These are phyloP conservation scores for Mus pahari DNA, from an alignment of 2,113 vertebrate genomes.

Conservation along the genomic window DNA sequence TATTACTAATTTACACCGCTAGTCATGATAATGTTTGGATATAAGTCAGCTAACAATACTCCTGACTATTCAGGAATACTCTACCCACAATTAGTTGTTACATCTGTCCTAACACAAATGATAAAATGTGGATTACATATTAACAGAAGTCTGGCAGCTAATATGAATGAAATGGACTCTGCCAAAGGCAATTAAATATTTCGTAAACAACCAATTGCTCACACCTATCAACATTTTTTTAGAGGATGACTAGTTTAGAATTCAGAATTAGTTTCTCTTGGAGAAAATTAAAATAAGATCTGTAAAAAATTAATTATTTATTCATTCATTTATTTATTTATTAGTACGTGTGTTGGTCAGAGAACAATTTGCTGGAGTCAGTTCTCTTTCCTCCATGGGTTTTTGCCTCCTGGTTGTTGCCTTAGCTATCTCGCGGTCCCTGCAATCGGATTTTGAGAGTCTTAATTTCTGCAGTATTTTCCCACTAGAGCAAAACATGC, in stretches of 20 bases:
- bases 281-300: background rate
- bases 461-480: constrained; percentile 21
- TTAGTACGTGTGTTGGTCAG: background rate
- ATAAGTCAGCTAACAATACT: constrained; percentile 16
- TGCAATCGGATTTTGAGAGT: background rate
- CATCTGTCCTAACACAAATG: constrained; percentile 2
- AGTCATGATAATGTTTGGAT: background rate
- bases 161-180: constrained; percentile 4
- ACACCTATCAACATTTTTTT: background rate
- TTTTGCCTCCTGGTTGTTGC: background rate
- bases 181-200: background rate
- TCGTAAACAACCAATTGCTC: background rate
- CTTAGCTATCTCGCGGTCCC: background rate
- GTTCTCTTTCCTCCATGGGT: background rate
- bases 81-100: background rate
- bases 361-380: background rate
- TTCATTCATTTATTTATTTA: background rate
- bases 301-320: background rate
- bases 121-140: constrained; percentile 16
- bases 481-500: background rate
- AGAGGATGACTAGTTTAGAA: background rate
- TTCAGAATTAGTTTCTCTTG: background rate
- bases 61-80: background rate
- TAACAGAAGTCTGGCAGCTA: background rate
- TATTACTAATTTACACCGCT: background rate